A percentile compares a stretch with the other conserved stretches of the same genome.
Conservation (phyloP, 92 coral and sea anemone genomes). For the Muricea muricata region DNA sequence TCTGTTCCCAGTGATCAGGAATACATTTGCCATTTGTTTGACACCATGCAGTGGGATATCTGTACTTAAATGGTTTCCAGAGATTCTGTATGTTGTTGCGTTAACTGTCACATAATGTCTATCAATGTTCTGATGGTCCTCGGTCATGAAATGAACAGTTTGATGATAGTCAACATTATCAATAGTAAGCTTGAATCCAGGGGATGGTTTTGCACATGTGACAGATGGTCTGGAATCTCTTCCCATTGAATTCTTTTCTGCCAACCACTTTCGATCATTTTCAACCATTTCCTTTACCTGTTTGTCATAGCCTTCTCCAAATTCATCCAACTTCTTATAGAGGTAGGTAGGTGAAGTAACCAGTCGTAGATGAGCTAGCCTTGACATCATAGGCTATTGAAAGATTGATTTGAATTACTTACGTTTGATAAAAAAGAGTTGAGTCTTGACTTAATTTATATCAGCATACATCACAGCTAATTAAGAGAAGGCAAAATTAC, state of each 20-base stretch:
- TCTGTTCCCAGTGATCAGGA: background rate
- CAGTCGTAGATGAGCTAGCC: slow-evolving; percentile 57
- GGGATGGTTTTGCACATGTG: slow-evolving; percentile 10
- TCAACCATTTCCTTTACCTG: slow-evolving; percentile 66
- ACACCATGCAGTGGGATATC: background rate
- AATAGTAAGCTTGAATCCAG: slow-evolving; percentile 9
- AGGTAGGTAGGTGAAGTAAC: slow-evolving; percentile 69
- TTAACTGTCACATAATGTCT: slow-evolving; percentile 1
- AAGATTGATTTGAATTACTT: too few species aligned
- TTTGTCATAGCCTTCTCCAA: slow-evolving; percentile 65
- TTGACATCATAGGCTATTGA: slow-evolving; percentile 67
- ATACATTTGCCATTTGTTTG: slow-evolving; percentile 12
- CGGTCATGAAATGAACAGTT: background rate
- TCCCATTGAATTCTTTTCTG: background rate
- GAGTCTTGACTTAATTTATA: too few species aligned
- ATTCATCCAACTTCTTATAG: slow-evolving; percentile 76
- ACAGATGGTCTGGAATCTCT: background rate
- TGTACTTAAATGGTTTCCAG: slow-evolving; percentile 10
- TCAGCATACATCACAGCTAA: background rate
- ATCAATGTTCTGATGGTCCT: background rate
- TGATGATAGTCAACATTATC: slow-evolving; percentile 19
- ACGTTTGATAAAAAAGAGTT: too few species aligned
- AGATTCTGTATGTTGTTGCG: background rate
- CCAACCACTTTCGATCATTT: slow-evolving; percentile 8
- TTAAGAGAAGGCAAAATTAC: background rate